Evolutionary conservation across 2,797 vertebrate genomes (phyloP).

Genomic region (Alcedo quadribrachys): DNA sequence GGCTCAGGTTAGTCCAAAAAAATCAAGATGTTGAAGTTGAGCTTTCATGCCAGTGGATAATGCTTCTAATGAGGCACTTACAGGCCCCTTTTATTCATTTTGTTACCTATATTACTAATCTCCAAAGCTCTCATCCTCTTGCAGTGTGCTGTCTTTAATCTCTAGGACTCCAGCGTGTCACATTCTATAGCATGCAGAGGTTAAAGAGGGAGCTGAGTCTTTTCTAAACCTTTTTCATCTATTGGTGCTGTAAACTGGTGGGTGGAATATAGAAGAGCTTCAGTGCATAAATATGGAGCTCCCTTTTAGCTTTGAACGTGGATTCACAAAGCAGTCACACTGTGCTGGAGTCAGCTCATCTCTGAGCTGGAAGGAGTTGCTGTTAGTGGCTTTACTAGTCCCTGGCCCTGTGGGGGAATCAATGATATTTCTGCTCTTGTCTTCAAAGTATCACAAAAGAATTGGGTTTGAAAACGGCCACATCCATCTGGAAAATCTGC

Average conservation of each 20-base stretch:
- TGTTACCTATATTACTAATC: constrained; percentile 47
- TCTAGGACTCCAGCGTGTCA: neutral
- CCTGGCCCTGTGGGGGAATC: neutral
- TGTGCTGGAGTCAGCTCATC: constrained; percentile 24
- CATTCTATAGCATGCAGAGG: neutral
- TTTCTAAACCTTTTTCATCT: constrained; percentile 55
- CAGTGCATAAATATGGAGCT: constrained; percentile 14
- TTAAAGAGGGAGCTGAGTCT: constrained; percentile 52
- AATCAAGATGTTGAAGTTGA: constrained; percentile 7
- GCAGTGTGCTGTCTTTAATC: constrained; percentile 45
- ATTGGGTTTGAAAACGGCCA: constrained; percentile 41
- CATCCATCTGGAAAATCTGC: constrained; percentile 15
- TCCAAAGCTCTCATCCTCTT: constrained; percentile 45
- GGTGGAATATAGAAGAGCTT: constrained; percentile 55
- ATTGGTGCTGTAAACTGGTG: constrained; percentile 46
- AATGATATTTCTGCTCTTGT: constrained; percentile 22
- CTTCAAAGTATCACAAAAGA: constrained; percentile 41
- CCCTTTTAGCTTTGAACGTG: constrained; percentile 15
- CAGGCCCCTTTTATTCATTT: constrained; percentile 6
- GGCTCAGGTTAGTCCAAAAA: neutral
- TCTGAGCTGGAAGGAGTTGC: constrained; percentile 20
- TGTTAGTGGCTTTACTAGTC: constrained; percentile 52
- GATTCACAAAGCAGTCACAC: constrained; percentile 46
- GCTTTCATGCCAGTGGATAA: constrained; percentile 42
- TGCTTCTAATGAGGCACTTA: constrained; percentile 34